Evolutionary conservation across 2,113 vertebrate species (phyloP), one percentile per base, ranked within the genome.

Genomic region (Lichenostomus cassidix): DNA sequence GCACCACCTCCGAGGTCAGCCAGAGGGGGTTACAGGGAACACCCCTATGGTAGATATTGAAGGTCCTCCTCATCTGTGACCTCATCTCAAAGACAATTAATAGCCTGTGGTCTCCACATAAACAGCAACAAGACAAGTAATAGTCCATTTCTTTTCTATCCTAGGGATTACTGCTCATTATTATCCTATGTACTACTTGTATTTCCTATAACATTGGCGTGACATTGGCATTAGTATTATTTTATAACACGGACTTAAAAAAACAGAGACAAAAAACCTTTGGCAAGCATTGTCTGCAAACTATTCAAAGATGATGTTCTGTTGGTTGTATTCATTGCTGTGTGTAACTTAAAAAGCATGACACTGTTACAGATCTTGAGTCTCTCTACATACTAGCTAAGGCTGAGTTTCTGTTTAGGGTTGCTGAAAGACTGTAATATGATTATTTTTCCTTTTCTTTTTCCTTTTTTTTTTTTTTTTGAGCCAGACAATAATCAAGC

Each of bases 11-110:
- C 98, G 96, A 99, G 99, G 98, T 98, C 99, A 98, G 98, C 98
- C 97, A 98, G 99, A 98, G 99, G 98, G 97, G 98, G 98, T 97
- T 99, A 99, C 99, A 99, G 99, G 98, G 99, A 99, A 97, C 99
- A 99, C 97, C 99, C 99, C 96, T 99, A 99, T 98, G 99, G 99
- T 99, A 99, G 99, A 99, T 99, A 99, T 98, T 99, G 98, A 99
- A 99, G 99, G 98, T 98, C 98, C 97, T 98, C 95, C 97, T 98
- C 97, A 98, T 96, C 98, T 96, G 96, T 98, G 98, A 98, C 97
- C 98, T 98, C 97, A 97, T 97, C 98, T 98, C 96, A 98, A 98
- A 98, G 98, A 98, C 98, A 98, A 89, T 98, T 98, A 97, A 97
- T 98, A 98, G 96, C 98, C 98, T 97, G 97, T 98, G 98, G 96